Base-by-base conservation (phyloP, 2,113 vertebrate genomes). In the Psittacula cyanocephala region DNA sequence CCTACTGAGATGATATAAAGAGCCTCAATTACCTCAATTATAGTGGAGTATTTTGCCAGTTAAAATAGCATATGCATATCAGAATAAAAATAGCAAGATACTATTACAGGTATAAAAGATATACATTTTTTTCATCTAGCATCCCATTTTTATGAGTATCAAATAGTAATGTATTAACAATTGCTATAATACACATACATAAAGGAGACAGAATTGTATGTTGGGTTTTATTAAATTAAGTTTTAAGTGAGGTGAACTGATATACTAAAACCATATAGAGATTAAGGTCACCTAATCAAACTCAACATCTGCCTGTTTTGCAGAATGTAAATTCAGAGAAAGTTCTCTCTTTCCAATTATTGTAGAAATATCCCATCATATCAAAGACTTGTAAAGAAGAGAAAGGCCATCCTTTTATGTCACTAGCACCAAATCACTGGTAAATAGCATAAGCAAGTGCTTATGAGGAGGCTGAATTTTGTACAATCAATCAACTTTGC, bases 1-100 rank as follows among this genome's bases (percentile, higher is more conserved):
- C 69, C 85, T 77, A 81, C 86, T 84, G 90, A 92, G 92, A 88
- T 53, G 76, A 92, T 92, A 88, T 90, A 91, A 96, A 96, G 88
- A 93, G 88, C 76, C 62, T 72, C 92, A 96, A 96, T 96, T 94
- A 97, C 76, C 62, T 72, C 90, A 96, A 96, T 96, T 94, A 97
- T 9, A 91, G 82, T 91, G 80, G 69, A 96, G 88, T 94, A 92
- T 95, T 95, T 90, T 4, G 14, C 68, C 77, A 53, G 74, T 90
- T 93, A 92, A 94, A 96, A 93, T 77, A 95, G 80, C 86, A 84
- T 71, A 95, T 3, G 82, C 77, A 88, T 88, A 92, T 76, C 52
- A 87, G 95, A 94, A 91, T 69, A 90, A 96, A 96, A 94, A 94
- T 68, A 94, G 72, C 83, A 88, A 86, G 65, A 79, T 39, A 68